Evolutionary conservation across 2,888 invertebrate genomes (phyloP), one percentile per base, ranked within the genome.

Genomic region (Tetranychus piercei): DNA sequence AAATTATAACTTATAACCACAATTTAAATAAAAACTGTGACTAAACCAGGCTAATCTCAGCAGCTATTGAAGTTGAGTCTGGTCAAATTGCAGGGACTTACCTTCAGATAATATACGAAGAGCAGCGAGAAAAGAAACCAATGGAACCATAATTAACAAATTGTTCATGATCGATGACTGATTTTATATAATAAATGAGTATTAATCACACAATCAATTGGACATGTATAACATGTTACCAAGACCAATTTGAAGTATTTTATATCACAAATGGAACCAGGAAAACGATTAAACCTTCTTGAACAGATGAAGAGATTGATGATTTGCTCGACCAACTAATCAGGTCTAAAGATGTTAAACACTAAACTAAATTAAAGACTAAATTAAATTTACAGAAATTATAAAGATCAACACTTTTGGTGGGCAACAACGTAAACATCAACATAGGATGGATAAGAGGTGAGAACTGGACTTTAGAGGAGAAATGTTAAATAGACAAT

Each of bases 101-200:
- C 90, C 90, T 83, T 89, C 89, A 78, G 89, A 89, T 82, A 88
- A 85, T 88, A 90, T 89, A 81, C 89, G 89, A 81, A 90, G 86
- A 84, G 90, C 89, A 81, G 90, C 90, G 80, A 90, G 87, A 81
- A 90, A 89, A 82, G 90, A 89, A 82, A 90, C 89, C 85, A 89
- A 89, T 87, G 90, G 89, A 86, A 90, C 89, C 88, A 90, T 89
- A 15, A 55, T 55, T 55, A 55, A 15, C 55, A 55, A 55, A 55
- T 55, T 55, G 55, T 55, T 55, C 55, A 55, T 55, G 55, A 55
- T 55, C 55, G 55, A 55, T 55, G 55, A 15, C 15, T 55, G 15
- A 55, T 55, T 34, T 34, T 34, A 34, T 34, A 34, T 34, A 34
- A 34, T 34, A 34, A 34, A 34, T 34, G 34, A 34, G 34, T 34